These are phyloP conservation scores for Muscidifurax raptorellus DNA, from an alignment of 1,140 invertebrate species.

Conservation along the genomic window DNA sequence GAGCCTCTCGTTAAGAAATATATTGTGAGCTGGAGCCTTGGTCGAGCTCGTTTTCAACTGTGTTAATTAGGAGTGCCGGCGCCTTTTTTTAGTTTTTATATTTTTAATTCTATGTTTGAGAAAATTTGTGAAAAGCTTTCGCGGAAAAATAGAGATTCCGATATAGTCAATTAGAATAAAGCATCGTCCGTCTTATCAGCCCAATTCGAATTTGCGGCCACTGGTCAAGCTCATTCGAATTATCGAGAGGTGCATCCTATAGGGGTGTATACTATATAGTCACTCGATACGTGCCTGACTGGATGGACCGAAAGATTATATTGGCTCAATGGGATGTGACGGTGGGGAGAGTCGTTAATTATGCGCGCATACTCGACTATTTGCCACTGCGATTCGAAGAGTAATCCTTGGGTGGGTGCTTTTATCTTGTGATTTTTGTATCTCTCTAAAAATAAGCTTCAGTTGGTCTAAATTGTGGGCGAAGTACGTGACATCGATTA, in stretches of 20 bases:
- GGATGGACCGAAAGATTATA: not conserved
- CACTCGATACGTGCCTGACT: not conserved
- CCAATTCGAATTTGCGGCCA: not conserved
- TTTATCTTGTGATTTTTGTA: not conserved
- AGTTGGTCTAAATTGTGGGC: too few species aligned
- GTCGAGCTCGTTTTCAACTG: too few species aligned
- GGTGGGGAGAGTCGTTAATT: not conserved
- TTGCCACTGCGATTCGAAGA: not conserved
- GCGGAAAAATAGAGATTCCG: too few species aligned
- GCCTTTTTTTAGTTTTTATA: too few species aligned
- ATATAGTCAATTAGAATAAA: too few species aligned
- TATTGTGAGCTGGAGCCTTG: too few species aligned
- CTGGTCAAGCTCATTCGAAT: not conserved
- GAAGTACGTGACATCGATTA: too few species aligned
- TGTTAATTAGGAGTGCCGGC: too few species aligned
- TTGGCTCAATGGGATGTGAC: not conserved
- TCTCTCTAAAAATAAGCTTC: not conserved
- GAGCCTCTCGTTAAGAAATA: too few species aligned
- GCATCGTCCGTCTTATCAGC: too few species aligned
- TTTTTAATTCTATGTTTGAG: too few species aligned
- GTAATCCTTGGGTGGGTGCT: not conserved
- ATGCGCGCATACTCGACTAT: not conserved
- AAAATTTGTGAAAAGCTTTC: too few species aligned
- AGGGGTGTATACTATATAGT: not conserved
- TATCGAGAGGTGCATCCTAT: not conserved